phyloP scores from a whole-genome alignment of 2,113 vertebrate species.

The Synodontis membranacea region DNA sequence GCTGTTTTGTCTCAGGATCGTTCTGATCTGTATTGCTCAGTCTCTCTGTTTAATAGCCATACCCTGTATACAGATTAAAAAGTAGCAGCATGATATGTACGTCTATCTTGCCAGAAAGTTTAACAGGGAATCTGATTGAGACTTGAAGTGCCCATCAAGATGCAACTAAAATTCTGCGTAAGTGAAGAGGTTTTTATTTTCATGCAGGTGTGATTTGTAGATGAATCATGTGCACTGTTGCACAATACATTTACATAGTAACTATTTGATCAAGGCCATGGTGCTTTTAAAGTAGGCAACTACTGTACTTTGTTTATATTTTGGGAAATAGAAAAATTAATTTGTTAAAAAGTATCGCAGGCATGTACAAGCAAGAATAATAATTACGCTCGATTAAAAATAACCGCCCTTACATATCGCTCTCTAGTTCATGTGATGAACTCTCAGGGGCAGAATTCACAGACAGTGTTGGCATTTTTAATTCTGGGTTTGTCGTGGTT shows the following conservation, averaged over 20 bases:
- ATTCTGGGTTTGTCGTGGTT: background rate
- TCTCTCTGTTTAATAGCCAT: too few species aligned
- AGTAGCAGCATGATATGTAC: background rate
- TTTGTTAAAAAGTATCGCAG: background rate
- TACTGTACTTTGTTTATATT: background rate
- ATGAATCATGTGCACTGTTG: background rate
- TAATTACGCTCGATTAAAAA: background rate
- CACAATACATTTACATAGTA: background rate
- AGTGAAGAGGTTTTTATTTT: background rate
- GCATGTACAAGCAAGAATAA: background rate
- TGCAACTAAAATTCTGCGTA: background rate
- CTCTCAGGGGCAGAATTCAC: background rate
- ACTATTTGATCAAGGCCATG: background rate
- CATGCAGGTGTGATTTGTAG: background rate
- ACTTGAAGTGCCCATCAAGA: background rate
- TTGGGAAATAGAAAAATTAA: background rate
- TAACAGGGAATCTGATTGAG: background rate
- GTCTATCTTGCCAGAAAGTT: background rate
- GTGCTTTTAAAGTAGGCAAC: background rate
- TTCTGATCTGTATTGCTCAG: too few species aligned
- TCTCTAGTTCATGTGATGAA: background rate
- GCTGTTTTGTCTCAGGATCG: too few species aligned
- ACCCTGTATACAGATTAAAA: background rate
- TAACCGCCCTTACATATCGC: background rate
- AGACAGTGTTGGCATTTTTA: background rate